These are phyloP conservation scores for Pseudoatta argentina DNA, from an alignment of 1,140 invertebrate species.

Conservation along the genomic window DNA sequence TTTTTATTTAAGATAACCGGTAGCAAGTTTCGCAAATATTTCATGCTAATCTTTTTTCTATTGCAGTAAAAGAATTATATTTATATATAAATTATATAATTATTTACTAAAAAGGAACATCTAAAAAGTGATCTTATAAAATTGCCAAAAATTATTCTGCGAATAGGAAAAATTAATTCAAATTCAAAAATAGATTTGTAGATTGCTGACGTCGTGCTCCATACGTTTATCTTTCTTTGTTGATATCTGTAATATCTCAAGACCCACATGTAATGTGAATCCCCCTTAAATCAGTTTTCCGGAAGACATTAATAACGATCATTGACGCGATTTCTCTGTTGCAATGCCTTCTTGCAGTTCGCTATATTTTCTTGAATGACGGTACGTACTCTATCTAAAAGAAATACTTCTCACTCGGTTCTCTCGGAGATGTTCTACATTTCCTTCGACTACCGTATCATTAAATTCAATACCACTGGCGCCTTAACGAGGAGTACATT, in stretches of 20 bases:
- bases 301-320: conserved; percentile 25
- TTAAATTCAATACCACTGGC: conserved; percentile 58
- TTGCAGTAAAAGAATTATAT: not conserved
- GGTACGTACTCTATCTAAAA: not conserved
- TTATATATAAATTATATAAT: not conserved
- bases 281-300: not conserved
- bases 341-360: conserved; percentile 1
- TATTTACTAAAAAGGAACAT: not conserved
- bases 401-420: not conserved
- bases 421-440: conserved; percentile 40
- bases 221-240: not conserved
- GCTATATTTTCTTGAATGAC: conserved; percentile 28
- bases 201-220: not conserved
- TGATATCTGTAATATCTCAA: not conserved
- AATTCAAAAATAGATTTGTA: not conserved
- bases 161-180: not conserved
- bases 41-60: not conserved
- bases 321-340: not conserved
- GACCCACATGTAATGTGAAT: not conserved
- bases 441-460: conserved; percentile 37
- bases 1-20: not conserved
- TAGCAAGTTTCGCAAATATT: not conserved
- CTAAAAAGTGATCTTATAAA: not conserved
- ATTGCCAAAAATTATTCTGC: not conserved
- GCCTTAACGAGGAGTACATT: conserved; percentile 65